phyloP scores from a whole-genome alignment of 2,113 vertebrate species.

The Pollachius pollachius region DNA sequence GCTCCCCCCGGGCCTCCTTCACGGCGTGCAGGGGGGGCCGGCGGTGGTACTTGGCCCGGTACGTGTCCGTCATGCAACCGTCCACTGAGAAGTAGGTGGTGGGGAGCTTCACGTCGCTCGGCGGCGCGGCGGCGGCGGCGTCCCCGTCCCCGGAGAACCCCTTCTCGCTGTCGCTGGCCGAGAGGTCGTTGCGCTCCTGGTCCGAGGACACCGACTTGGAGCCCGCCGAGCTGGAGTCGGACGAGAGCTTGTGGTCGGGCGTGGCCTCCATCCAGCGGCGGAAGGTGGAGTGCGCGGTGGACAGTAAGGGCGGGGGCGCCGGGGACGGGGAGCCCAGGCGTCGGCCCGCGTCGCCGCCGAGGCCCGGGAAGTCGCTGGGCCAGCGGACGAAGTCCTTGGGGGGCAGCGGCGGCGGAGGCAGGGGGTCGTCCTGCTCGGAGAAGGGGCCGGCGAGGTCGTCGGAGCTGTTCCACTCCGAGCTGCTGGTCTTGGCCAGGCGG shows the following conservation, averaged over 20 bases:
- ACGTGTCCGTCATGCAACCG: constrained; percentile 95
- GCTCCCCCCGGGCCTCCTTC: constrained; percentile 61
- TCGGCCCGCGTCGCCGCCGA: not conserved
- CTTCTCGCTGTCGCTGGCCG: constrained; percentile 70
- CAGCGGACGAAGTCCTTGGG: constrained; percentile 76
- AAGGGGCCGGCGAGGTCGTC: constrained; percentile 65
- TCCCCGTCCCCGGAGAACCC: constrained; percentile 45
- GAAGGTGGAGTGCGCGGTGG: constrained; percentile 23
- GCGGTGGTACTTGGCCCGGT: constrained; percentile 90
- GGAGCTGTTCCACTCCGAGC: constrained; percentile 73
- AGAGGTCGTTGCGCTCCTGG: constrained; percentile 67
- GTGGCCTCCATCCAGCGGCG: constrained; percentile 63
- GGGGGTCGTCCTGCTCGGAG: constrained; percentile 64
- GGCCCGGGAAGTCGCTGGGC: constrained; percentile 1
- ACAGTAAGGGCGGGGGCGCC: constrained; percentile 21
- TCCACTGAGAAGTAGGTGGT: constrained; percentile 97
- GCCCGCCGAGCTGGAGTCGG: constrained; percentile 51
- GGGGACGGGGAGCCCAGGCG: constrained; percentile 23
- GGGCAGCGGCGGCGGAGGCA: constrained; percentile 70
- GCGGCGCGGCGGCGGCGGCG: constrained; percentile 24
- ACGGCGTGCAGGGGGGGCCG: constrained; percentile 73
- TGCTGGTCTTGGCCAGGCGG: constrained; percentile 65
- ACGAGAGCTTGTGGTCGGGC: constrained; percentile 55
- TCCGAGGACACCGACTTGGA: constrained; percentile 71
- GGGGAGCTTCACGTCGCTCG: constrained; percentile 68